A percentile compares a stretch with the other conserved stretches of the same genome.
Evolutionary conservation across 2,113 vertebrate species (phyloP).

Genomic region (Crotophaga sulcirostris): DNA sequence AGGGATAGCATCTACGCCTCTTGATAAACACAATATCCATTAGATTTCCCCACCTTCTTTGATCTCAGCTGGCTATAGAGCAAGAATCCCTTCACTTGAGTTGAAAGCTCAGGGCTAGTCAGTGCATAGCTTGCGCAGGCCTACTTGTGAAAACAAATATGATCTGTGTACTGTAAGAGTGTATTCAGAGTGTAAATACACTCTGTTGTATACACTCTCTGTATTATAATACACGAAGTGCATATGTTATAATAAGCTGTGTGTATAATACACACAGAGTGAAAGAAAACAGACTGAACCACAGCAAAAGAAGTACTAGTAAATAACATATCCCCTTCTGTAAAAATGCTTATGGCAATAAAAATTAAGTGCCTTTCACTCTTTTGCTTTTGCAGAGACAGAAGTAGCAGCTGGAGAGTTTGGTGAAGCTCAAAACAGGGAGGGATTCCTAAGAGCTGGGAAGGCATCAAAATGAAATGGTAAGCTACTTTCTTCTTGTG

Average conservation of each 20-base stretch:
- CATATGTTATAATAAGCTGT: neutral
- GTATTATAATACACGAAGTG: neutral
- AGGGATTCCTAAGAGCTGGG: neutral
- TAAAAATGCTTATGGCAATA: neutral
- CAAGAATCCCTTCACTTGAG: neutral
- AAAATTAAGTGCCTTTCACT: neutral
- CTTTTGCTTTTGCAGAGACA: neutral
- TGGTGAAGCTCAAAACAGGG: neutral
- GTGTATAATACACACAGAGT: neutral
- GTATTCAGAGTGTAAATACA: neutral
- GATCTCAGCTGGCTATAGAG: neutral
- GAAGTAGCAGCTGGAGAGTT: neutral
- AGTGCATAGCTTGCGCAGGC: neutral
- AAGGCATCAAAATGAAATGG: constrained; percentile 43
- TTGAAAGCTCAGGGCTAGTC: neutral
- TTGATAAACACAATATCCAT: neutral
- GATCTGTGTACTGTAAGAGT: neutral
- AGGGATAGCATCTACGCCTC: neutral
- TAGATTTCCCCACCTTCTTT: neutral
- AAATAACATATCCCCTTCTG: neutral
- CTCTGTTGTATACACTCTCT: neutral
- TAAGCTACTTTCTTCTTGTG: neutral
- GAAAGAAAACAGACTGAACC: neutral
- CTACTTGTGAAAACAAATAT: neutral
- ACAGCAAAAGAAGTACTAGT: neutral